Evolutionary conservation across 2,797 vertebrate species (phyloP).

Genomic region (Amphiprion clarkii): DNA sequence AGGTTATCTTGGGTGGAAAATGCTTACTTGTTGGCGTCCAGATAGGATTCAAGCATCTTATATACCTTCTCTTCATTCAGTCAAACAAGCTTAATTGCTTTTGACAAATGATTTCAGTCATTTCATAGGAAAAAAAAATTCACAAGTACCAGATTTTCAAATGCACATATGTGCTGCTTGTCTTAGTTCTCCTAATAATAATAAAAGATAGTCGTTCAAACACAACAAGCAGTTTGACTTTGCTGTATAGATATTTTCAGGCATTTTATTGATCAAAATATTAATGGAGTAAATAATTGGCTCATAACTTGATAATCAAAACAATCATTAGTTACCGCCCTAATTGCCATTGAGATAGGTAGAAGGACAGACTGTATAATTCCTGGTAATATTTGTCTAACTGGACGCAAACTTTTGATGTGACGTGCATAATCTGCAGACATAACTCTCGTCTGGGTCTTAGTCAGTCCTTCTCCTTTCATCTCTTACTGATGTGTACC

Average conservation of each 20-base stretch:
- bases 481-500: constrained; percentile 54
- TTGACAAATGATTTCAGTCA: not conserved
- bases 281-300: not conserved
- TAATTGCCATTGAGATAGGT: not conserved
- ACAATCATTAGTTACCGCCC: not conserved
- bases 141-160: not conserved
- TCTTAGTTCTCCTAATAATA: not conserved
- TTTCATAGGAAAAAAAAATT: not conserved
- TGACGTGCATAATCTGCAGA: constrained; percentile 52
- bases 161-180: not conserved
- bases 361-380: not conserved
- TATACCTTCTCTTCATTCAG: not conserved
- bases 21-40: not conserved
- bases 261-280: no score
- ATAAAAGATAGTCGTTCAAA: no score
- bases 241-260: not conserved
- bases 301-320: not conserved
- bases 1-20: not conserved
- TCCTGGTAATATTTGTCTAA: constrained; percentile 24
- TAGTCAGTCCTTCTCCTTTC: constrained; percentile 62
- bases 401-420: constrained; percentile 34
- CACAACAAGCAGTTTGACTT: no score
- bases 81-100: not conserved
- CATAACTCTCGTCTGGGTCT: constrained; percentile 60
- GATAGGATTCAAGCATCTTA: not conserved